Conservation (phyloP, 2,888 invertebrate species). For the Calephelis perditalis region DNA sequence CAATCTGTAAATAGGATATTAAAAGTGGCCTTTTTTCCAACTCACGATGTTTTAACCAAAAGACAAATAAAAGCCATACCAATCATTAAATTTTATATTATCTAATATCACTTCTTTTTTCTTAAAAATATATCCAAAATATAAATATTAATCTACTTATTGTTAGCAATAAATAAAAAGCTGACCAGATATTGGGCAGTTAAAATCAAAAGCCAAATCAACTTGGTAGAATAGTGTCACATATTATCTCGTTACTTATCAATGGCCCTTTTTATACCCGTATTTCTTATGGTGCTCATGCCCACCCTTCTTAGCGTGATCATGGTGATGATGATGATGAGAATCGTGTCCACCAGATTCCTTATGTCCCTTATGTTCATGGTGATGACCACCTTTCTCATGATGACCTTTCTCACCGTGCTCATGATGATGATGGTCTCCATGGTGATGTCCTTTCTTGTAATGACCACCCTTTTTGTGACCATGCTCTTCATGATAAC, state of each 20-base stretch:
- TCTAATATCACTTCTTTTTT: conserved; percentile 4
- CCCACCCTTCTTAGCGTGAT: conserved; percentile 88
- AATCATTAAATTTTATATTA: conserved; percentile 1
- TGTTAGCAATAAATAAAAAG: conserved; percentile 33
- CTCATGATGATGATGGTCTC: conserved; percentile 85
- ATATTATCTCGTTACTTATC: conserved; percentile 22
- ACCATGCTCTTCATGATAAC: conserved; percentile 87
- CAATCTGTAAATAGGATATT: too few species aligned
- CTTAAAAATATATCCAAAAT: conserved; percentile 11
- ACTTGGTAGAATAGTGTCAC: conserved; percentile 17
- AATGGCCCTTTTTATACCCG: conserved; percentile 80
- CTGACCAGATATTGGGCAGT: conserved; percentile 26
- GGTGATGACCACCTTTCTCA: conserved; percentile 88
- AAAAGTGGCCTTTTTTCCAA: too few species aligned
- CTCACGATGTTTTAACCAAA: too few species aligned
- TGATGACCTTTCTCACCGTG: conserved; percentile 89
- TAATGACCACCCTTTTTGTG: conserved; percentile 89
- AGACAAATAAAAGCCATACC: background rate
- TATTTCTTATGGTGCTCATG: conserved; percentile 89
- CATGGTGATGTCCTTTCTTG: conserved; percentile 89
- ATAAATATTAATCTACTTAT: conserved; percentile 21
- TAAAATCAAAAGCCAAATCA: conserved; percentile 20
- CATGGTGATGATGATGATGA: conserved; percentile 85
- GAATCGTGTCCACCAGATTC: conserved; percentile 86
- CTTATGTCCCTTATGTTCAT: conserved; percentile 89